These are phyloP conservation scores for Metacarcinus magister DNA, from an alignment of 2,888 invertebrate genomes.

Conservation along the genomic window DNA sequence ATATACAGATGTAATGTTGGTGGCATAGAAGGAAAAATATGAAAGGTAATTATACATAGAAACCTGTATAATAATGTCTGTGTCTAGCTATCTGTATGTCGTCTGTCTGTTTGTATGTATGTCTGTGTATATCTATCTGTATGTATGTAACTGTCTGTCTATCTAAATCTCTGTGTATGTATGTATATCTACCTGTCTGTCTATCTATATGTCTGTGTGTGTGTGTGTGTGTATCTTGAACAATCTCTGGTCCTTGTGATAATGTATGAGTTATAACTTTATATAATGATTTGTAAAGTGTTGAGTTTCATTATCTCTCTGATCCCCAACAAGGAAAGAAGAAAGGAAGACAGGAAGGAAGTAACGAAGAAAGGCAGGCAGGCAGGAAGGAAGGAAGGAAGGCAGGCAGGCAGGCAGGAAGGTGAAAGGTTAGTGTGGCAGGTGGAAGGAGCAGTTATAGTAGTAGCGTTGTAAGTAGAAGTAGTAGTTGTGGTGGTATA, in stretches of 20 bases:
- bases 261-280: constrained; percentile 53
- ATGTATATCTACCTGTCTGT: no score
- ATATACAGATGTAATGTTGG: not conserved
- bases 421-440: no score
- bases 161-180: not conserved
- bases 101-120: constrained; percentile 40
- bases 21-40: not conserved
- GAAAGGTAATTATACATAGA: not conserved
- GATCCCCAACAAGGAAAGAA: no score
- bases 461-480: no score
- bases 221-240: constrained; percentile 43
- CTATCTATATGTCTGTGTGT: not conserved
- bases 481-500: no score
- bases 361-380: no score
- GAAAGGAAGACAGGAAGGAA: no score
- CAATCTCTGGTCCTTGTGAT: constrained; percentile 18
- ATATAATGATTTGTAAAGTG: constrained; percentile 49
- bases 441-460: no score
- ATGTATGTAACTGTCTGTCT: not conserved
- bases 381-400: no score
- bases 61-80: not conserved
- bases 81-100: not conserved
- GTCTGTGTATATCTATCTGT: not conserved
- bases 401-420: no score
- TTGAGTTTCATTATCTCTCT: not conserved